phyloP scores from a whole-genome alignment of 2,888 invertebrate genomes.

The Tortricodes alternella region DNA sequence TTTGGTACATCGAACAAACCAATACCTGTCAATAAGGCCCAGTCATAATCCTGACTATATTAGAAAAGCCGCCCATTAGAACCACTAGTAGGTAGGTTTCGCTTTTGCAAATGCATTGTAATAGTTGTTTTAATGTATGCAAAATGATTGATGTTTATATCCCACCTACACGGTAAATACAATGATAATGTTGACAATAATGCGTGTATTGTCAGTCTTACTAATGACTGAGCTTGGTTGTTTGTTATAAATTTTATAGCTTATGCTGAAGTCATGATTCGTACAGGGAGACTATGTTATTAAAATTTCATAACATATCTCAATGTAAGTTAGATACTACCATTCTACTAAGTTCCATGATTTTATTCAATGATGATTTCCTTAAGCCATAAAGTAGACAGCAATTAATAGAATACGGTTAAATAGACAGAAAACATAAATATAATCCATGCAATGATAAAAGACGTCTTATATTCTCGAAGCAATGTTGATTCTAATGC shows the following conservation, averaged over 20 bases:
- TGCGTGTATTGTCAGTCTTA: conserved; percentile 37
- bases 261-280: conserved; percentile 8
- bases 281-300: too few species aligned
- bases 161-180: conserved; percentile 45
- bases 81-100: conserved; percentile 45
- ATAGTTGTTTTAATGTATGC: conserved; percentile 50
- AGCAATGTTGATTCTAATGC: conserved; percentile 29
- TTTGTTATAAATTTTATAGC: conserved; percentile 45
- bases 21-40: conserved; percentile 52
- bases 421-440: not conserved
- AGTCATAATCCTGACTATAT: conserved; percentile 50
- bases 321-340: too few species aligned
- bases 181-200: conserved; percentile 37
- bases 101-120: conserved; percentile 52
- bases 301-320: too few species aligned
- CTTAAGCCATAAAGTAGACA: too few species aligned
- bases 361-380: too few species aligned
- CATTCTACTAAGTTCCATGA: too few species aligned
- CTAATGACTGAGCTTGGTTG: conserved; percentile 47
- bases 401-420: not conserved
- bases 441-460: not conserved
- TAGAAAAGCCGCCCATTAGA: conserved; percentile 54
- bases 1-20: conserved; percentile 50
- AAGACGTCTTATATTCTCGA: conserved; percentile 16
- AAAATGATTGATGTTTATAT: conserved; percentile 49